A percentile compares a stretch with the other conserved stretches of the same genome.
Conservation (phyloP, 2,888 invertebrate species). For the Julus scandinavius region DNA sequence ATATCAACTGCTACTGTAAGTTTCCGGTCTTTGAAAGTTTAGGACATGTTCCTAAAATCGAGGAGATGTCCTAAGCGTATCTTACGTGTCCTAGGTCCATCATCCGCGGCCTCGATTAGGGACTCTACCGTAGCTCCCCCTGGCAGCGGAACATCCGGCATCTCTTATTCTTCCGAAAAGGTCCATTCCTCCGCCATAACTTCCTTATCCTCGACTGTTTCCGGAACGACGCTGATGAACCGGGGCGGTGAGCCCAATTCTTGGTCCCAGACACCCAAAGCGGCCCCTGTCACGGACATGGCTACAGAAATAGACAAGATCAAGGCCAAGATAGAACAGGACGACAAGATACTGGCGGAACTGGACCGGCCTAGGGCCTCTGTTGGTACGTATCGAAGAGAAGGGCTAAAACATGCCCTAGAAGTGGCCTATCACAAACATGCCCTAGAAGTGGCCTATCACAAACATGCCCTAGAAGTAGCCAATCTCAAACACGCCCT, state of each 20-base stretch:
- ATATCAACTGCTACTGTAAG: slow-evolving; percentile 21
- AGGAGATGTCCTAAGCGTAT: too few relatives aligned
- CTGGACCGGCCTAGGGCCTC: slow-evolving; percentile 71
- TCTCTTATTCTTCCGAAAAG: neutral
- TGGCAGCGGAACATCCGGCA: neutral
- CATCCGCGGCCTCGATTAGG: neutral
- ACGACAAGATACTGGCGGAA: slow-evolving; percentile 80
- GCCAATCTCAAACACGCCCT: too few relatives aligned
- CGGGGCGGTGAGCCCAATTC: neutral
- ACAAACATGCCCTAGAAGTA: too few relatives aligned
- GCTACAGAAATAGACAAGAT: slow-evolving; percentile 81
- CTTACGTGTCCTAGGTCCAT: too few relatives aligned
- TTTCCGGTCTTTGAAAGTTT: too few relatives aligned
- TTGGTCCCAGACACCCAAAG: neutral
- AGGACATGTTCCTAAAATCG: too few relatives aligned
- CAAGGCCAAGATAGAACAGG: slow-evolving; percentile 94
- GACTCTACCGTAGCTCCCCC: neutral
- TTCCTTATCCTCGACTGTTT: neutral
- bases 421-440: too few relatives aligned
- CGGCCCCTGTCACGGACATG: neutral
- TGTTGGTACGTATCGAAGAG: slow-evolving; percentile 52
- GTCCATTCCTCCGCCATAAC: neutral
- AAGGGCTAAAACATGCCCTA: too few relatives aligned
- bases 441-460: too few relatives aligned
- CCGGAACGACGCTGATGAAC: neutral